Percentiles rank a stretch among this genome's conserved stretches.
These are phyloP conservation scores for Phataginus tricuspis DNA, from an alignment of 2,797 vertebrate genomes.

Conservation along the genomic window DNA sequence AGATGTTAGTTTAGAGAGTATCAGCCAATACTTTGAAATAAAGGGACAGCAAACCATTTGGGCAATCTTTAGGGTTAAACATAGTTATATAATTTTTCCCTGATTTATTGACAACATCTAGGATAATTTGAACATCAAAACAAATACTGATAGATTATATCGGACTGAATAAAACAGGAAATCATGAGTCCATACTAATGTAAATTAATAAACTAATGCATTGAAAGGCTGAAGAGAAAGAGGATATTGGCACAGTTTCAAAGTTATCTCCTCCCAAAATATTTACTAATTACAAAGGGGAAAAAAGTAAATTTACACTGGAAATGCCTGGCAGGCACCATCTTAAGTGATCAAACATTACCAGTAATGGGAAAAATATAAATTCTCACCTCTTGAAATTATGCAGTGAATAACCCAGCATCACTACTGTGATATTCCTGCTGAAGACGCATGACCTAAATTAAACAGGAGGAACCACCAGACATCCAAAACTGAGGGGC, in stretches of 20 bases:
- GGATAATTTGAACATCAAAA: not conserved
- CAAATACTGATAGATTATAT: not conserved
- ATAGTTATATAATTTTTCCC: not conserved
- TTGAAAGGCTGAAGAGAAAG: not conserved
- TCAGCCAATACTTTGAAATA: not conserved
- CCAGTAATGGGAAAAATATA: not conserved
- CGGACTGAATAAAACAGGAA: not conserved
- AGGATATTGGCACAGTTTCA: not conserved
- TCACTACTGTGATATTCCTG: not conserved
- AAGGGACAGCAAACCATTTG: not conserved
- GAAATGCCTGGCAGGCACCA: not conserved
- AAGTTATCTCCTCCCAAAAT: not conserved
- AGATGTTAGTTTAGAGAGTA: not conserved
- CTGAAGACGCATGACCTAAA: not conserved
- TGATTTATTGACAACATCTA: not conserved
- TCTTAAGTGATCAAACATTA: not conserved
- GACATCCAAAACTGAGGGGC: not conserved
- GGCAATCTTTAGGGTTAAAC: not conserved
- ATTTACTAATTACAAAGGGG: not conserved
- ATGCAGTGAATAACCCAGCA: not conserved
- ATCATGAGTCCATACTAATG: not conserved
- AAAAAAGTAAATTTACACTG: not conserved
- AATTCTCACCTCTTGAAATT: not conserved
- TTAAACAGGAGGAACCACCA: slow-evolving; percentile 1
- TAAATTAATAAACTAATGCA: slow-evolving; percentile 32